A percentile compares a stretch with the other conserved stretches of the same genome.
Evolutionary conservation across 2,888 invertebrate genomes (phyloP).

Genomic region (Cheiracanthium punctorium): DNA sequence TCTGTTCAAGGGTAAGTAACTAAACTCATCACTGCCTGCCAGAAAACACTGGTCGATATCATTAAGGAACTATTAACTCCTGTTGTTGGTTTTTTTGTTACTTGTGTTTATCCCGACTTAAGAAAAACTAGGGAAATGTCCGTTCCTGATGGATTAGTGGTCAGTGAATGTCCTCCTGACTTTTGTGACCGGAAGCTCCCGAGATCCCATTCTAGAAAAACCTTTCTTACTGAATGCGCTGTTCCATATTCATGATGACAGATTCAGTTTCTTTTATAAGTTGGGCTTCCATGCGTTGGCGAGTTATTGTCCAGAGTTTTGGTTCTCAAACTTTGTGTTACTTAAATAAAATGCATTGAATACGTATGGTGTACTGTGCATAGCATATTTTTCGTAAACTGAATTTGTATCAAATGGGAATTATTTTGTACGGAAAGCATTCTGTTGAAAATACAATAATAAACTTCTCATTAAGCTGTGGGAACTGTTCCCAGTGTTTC

Average conservation of each 20-base stretch:
- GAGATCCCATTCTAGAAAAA: slow-evolving; percentile 43
- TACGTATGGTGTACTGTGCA: too few relatives aligned
- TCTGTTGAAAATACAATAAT: too few relatives aligned
- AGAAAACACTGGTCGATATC: slow-evolving; percentile 9
- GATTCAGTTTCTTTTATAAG: slow-evolving; percentile 15
- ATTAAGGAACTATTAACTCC: slow-evolving; percentile 62
- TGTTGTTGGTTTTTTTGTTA: slow-evolving; percentile 19
- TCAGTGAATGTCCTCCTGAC: slow-evolving; percentile 52
- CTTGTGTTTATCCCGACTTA: slow-evolving; percentile 26
- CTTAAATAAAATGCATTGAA: too few relatives aligned
- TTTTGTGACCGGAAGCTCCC: slow-evolving; percentile 62
- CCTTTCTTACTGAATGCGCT: slow-evolving; percentile 25
- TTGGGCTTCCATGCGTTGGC: slow-evolving; percentile 39
- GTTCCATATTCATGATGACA: slow-evolving; percentile 57
- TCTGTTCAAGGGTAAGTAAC: neutral
- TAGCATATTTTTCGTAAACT: too few relatives aligned
- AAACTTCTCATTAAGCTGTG: too few relatives aligned
- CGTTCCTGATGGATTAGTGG: slow-evolving; percentile 59
- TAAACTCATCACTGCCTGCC: neutral
- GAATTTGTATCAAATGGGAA: too few relatives aligned
- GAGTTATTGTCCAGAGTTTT: slow-evolving; percentile 15
- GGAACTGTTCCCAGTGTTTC: too few relatives aligned
- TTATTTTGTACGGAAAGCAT: too few relatives aligned
- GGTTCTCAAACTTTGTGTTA: too few relatives aligned
- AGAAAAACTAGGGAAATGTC: slow-evolving; percentile 36